Conservation (phyloP, 2,888 invertebrate genomes). For the Leptura quadrifasciata region DNA sequence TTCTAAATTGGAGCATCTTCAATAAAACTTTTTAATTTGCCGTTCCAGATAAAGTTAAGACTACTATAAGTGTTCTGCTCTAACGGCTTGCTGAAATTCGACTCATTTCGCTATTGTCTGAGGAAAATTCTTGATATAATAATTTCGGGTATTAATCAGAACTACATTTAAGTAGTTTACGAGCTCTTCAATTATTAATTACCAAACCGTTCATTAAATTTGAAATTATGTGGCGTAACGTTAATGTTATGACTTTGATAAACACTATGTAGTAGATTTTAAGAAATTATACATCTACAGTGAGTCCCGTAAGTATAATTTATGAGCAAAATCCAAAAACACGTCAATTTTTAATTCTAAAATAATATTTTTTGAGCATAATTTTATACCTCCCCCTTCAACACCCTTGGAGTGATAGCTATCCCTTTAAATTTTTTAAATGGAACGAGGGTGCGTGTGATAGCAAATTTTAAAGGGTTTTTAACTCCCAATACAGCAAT, state of each 20-base stretch:
- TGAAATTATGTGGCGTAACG: neutral
- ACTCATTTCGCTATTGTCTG: slow-evolving; percentile 27
- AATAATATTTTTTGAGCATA: too few relatives aligned
- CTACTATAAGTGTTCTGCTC: slow-evolving; percentile 35
- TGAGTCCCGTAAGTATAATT: too few relatives aligned
- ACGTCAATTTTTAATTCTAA: too few relatives aligned
- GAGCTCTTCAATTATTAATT: slow-evolving; percentile 9
- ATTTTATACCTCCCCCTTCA: too few relatives aligned
- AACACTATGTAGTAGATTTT: neutral
- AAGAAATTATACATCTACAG: too few relatives aligned
- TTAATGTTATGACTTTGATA: neutral
- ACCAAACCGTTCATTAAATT: slow-evolving; percentile 26
- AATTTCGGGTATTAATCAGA: slow-evolving; percentile 30
- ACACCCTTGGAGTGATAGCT: too few relatives aligned
- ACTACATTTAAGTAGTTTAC: slow-evolving; percentile 33
- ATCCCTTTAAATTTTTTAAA: too few relatives aligned
- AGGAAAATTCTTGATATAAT: slow-evolving; percentile 4
- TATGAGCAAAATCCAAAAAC: too few relatives aligned
- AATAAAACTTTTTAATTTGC: slow-evolving; percentile 47
- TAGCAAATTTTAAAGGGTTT: too few relatives aligned
- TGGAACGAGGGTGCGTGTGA: too few relatives aligned
- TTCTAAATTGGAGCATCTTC: slow-evolving; percentile 47
- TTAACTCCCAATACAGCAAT: too few relatives aligned
- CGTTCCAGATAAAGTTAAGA: slow-evolving; percentile 43
- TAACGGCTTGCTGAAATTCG: slow-evolving; percentile 4